These are phyloP conservation scores for Xenopus borealis DNA, from an alignment of 2,113 vertebrate genomes.

Conservation along the genomic window DNA sequence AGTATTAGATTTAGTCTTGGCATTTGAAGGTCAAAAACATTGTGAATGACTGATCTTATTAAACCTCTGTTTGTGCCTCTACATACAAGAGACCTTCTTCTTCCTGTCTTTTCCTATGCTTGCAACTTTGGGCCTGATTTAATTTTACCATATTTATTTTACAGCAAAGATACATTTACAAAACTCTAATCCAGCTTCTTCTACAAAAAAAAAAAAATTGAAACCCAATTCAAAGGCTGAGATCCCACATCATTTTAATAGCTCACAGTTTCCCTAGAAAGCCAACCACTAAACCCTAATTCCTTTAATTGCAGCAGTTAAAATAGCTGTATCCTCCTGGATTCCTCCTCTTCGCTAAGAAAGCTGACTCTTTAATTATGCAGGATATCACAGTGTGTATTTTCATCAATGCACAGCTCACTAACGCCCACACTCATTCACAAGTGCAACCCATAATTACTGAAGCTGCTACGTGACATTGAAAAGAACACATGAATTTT, in stretches of 20 bases:
- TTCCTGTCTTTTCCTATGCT: no score
- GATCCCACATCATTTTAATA: neutral
- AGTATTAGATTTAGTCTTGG: no score
- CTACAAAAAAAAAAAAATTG: no score
- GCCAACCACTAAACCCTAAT: neutral
- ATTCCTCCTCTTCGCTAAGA: neutral
- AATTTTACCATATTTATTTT: no score
- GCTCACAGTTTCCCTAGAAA: neutral
- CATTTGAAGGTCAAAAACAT: no score
- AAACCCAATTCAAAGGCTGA: no score
- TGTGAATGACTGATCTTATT: no score
- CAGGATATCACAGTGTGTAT: neutral
- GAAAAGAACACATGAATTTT: constrained; percentile 22
- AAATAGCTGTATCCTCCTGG: neutral
- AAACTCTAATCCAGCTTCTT: no score
- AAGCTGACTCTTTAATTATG: neutral
- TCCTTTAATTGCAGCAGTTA: fast-evolving
- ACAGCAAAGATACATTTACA: no score
- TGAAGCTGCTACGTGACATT: constrained; percentile 18
- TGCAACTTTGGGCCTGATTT: no score
- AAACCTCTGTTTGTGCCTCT: no score
- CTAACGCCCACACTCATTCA: neutral
- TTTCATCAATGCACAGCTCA: neutral
- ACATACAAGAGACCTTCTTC: no score
- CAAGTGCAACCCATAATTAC: constrained; percentile 23